Evolutionary conservation across 2,888 invertebrate genomes (phyloP).

Genomic region (Parnassius mnemosyne): DNA sequence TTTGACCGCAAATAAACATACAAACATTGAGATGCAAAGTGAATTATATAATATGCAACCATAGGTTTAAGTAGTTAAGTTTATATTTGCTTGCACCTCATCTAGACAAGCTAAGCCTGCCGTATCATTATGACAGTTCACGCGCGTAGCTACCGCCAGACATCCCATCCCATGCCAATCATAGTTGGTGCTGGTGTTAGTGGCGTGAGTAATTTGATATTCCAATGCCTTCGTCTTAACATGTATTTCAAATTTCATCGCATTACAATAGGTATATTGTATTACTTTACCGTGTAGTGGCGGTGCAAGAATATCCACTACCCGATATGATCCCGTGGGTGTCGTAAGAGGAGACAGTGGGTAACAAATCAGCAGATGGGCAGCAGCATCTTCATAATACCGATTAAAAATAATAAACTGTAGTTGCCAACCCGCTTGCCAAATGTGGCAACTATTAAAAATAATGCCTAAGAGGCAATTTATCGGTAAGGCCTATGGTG

Average conservation of each 20-base stretch:
- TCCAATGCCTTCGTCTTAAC: slow-evolving; percentile 13
- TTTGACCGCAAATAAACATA: slow-evolving; percentile 49
- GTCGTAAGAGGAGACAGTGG: too few species aligned
- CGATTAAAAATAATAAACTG: too few species aligned
- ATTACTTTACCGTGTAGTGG: too few species aligned
- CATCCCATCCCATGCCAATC: slow-evolving; percentile 15
- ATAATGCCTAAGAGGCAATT: too few species aligned
- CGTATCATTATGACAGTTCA: slow-evolving; percentile 14
- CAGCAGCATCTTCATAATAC: too few species aligned
- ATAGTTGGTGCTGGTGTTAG: neutral
- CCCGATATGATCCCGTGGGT: too few species aligned
- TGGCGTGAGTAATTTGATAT: slow-evolving; percentile 15
- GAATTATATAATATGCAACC: neutral
- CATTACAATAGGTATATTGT: too few species aligned
- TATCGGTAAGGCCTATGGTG: too few species aligned
- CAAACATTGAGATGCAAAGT: slow-evolving; percentile 23
- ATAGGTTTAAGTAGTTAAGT: neutral
- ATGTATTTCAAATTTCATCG: slow-evolving; percentile 11
- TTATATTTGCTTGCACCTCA: neutral
- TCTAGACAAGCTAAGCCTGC: neutral
- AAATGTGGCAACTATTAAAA: too few species aligned
- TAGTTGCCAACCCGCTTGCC: too few species aligned
- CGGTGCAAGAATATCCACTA: too few species aligned
- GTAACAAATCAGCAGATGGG: too few species aligned
- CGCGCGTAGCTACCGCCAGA: slow-evolving; percentile 18